Evolutionary conservation across 2,888 invertebrate species (phyloP).

Genomic region (Amiota minor): DNA sequence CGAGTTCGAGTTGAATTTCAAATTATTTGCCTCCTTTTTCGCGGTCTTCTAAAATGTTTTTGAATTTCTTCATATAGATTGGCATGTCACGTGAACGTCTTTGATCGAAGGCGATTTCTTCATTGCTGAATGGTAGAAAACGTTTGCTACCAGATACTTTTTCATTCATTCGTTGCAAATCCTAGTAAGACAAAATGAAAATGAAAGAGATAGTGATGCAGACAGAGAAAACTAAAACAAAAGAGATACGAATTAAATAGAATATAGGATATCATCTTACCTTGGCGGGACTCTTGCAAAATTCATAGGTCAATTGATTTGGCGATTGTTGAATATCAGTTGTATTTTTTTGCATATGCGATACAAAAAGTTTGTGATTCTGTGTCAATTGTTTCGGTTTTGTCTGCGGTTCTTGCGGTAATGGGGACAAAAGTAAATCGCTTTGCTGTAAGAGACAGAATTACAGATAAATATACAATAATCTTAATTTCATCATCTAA

Average conservation of each 20-base stretch:
- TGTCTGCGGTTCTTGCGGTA: slow-evolving; percentile 77
- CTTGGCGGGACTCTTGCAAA: slow-evolving; percentile 71
- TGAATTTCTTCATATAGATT: slow-evolving; percentile 43
- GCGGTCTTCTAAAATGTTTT: slow-evolving; percentile 61
- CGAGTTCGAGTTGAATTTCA: background rate
- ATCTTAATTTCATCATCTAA: background rate
- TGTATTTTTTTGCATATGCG: slow-evolving; percentile 74
- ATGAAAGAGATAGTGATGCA: background rate
- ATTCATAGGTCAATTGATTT: slow-evolving; percentile 66
- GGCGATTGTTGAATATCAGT: slow-evolving; percentile 67
- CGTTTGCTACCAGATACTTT: slow-evolving; percentile 67
- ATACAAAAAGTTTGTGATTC: slow-evolving; percentile 78
- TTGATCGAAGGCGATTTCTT: slow-evolving; percentile 49
- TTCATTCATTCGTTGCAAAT: slow-evolving; percentile 67
- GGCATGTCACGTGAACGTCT: slow-evolving; percentile 45
- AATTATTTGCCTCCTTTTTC: slow-evolving; percentile 51
- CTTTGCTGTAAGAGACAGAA: slow-evolving; percentile 58
- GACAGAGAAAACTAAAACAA: background rate
- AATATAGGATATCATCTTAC: slow-evolving; percentile 45
- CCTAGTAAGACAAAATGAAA: slow-evolving; percentile 47
- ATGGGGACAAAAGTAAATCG: slow-evolving; percentile 80
- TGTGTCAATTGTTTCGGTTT: slow-evolving; percentile 69
- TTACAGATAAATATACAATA: slow-evolving; percentile 21
- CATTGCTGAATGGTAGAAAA: slow-evolving; percentile 61
- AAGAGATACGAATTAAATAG: background rate